Base-by-base conservation (phyloP, 2,797 vertebrate genomes). In the Neomorphus geoffroyi region DNA sequence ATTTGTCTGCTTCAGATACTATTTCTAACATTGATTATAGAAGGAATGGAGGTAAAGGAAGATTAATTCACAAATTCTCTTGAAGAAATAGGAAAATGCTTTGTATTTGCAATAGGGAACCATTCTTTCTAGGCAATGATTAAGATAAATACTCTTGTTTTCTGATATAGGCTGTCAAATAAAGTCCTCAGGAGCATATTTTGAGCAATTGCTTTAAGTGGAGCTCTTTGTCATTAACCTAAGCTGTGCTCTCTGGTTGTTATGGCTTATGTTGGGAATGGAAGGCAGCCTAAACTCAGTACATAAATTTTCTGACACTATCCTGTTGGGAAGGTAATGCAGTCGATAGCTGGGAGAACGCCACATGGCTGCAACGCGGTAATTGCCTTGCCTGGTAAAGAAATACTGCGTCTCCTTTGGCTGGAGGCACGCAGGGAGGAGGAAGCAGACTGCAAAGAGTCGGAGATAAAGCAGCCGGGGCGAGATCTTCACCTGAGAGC, bases 261-360 rank as follows among this genome's bases (percentile, higher is more conserved):
- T 80, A 67, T 6, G 27, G 61, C 70, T 84, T 75, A 45, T 15
- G 18, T 9, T 91, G 94, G 2, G 6, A 91, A 73, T 0, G 1
- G 41, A 88, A 92, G 71, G 67, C 69, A 81, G 45, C 81, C 74
- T 88, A 77, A 92, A 91, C 72, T 56, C 5, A 4, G 54, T 30
- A 43, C 78, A 93, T 94, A 87, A 71, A 92, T 96, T 96, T 91
- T 72, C 79, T 74, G 58, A 53, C 62, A 46, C 62, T 67, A 4
- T 67, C 65, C 39, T 72, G 39, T 79, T 88, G 78, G 70, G 84
- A 87, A 96, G 69, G 65, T 54, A 72, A 61, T 3, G 8, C 73
- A 83, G 77, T 77, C 7, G 0, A 91, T 84, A 94, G 69, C 80
- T 95, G 85, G 73, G 74, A 89, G 70, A 84, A 90, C 90, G 77